Evolutionary conservation across 2,797 vertebrate species (phyloP), one percentile per base, ranked within the genome.

Genomic region (Galaxias olidus): DNA sequence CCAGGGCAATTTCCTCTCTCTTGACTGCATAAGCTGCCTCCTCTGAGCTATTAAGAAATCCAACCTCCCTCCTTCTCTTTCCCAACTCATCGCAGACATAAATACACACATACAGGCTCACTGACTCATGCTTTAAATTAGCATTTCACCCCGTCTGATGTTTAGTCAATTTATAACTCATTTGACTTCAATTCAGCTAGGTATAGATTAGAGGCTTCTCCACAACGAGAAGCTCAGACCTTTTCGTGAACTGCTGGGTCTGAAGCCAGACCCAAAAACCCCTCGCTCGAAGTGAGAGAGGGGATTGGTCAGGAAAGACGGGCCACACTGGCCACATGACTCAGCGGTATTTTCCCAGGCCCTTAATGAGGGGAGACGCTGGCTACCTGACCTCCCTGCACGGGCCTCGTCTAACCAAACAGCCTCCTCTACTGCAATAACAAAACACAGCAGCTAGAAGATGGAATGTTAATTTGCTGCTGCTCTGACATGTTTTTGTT

Each of bases 311-410:
- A 65, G 59, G 64, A 61, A n/a, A 61, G 43, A 68, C 55, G 61
- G 72, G 56, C 59, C 70, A 61, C 63, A 71, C 45, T 61, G 66
- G 71, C 65, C 44, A 70, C 73, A 77, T 80, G 78, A 88, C 75
- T 87, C 86, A 82, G 76, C 70, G n/a, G 61, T 85, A 86, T 84
- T 62, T 19, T 68, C 65, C 54, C 62, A 59, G 48, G 50, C 75
- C 74, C 72, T 80, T 88, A 85, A 86, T 88, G 75, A 89, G 82
- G 84, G 68, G 68, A 80, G 68, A 65, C 57, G n/a, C 66, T 71
- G 70, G 66, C 71, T 68, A 65, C 43, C 79, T 81, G 79, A 83
- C 80, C 84, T 84, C 77, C 74, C 75, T 59, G 72, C 68, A 76
- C 77, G 76, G 71, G 66, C 65, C 78, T 75, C 76, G 75, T 60